phyloP scores from a whole-genome alignment of 1,140 invertebrate genomes.

The Drosophila sp. region DNA sequence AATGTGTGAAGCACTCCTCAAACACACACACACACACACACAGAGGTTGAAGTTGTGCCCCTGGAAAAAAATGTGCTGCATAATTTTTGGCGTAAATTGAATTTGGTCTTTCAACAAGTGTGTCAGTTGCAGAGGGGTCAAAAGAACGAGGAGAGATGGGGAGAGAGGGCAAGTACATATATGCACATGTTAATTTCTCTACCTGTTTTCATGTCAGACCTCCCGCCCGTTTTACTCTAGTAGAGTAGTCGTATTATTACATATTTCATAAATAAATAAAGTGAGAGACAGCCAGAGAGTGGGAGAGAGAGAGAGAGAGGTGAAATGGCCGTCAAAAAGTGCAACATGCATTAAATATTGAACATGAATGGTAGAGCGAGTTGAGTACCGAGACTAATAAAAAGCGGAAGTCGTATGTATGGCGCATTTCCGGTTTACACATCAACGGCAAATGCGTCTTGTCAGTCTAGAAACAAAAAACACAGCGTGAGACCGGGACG shows the following conservation, averaged over 20 bases:
- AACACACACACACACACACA: conserved; percentile 10
- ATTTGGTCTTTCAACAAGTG: conserved; percentile 64
- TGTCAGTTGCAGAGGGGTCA: conserved; percentile 9
- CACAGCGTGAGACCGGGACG: not conserved
- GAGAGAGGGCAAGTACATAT: conserved; percentile 19
- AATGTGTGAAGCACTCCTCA: conserved; percentile 21
- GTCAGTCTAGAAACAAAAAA: conserved; percentile 22
- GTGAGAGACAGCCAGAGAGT: conserved; percentile 9
- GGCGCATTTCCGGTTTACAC: conserved; percentile 14
- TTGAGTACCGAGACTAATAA: conserved; percentile 54
- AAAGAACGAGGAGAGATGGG: not conserved
- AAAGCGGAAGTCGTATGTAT: conserved; percentile 50
- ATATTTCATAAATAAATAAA: conserved; percentile 17
- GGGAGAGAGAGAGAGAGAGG: conserved; percentile 3
- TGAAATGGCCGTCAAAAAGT: conserved; percentile 34
- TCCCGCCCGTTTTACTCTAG: conserved; percentile 14
- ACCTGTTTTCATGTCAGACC: not conserved
- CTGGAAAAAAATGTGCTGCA: conserved; percentile 49
- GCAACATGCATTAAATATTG: conserved; percentile 60
- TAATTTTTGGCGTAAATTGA: conserved; percentile 73
- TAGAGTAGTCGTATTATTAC: conserved; percentile 25
- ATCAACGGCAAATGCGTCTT: conserved; percentile 59
- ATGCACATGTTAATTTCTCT: conserved; percentile 48
- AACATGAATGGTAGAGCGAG: conserved; percentile 18
- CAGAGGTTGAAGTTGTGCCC: not conserved